Evolutionary conservation across 2,888 invertebrate species (phyloP).

Genomic region (Leptinotarsa peninsularis): DNA sequence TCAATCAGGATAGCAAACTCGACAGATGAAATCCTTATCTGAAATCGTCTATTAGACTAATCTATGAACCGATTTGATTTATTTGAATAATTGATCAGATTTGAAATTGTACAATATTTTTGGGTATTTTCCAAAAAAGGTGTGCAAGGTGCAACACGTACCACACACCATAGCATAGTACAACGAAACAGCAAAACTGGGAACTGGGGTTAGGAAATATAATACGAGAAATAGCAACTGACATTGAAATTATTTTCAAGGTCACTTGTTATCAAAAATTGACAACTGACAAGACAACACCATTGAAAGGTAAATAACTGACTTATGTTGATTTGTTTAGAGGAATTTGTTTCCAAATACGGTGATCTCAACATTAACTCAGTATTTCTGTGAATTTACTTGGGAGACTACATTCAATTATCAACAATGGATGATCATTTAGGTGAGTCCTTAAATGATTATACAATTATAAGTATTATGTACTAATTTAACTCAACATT

Average conservation of each 20-base stretch:
- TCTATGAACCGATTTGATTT: too few relatives aligned
- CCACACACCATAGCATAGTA: too few relatives aligned
- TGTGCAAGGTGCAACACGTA: too few relatives aligned
- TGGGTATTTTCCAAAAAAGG: too few relatives aligned
- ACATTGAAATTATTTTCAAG: not conserved
- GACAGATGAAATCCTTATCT: too few relatives aligned
- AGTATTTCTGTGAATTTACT: conserved; percentile 27
- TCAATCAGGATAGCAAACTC: too few relatives aligned
- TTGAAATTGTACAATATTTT: too few relatives aligned
- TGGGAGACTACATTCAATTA: conserved; percentile 9
- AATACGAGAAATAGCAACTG: not conserved
- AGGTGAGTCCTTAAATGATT: conserved; percentile 35
- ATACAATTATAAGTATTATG: not conserved
- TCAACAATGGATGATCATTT: conserved; percentile 42
- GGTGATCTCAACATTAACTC: conserved; percentile 22
- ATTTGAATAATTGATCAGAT: too few relatives aligned
- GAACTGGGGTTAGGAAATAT: not conserved
- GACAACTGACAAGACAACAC: not conserved
- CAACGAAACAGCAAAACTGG: not conserved
- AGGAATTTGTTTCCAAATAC: conserved; percentile 22
- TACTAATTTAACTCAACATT: conserved; percentile 34
- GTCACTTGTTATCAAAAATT: not conserved
- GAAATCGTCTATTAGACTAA: too few relatives aligned
- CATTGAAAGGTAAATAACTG: not conserved
- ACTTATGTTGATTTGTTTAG: conserved; percentile 26